A percentile compares a stretch with the other conserved stretches of the same genome.
Evolutionary conservation across 2,797 vertebrate species (phyloP).

Genomic region (Pipistrellus nathusii): DNA sequence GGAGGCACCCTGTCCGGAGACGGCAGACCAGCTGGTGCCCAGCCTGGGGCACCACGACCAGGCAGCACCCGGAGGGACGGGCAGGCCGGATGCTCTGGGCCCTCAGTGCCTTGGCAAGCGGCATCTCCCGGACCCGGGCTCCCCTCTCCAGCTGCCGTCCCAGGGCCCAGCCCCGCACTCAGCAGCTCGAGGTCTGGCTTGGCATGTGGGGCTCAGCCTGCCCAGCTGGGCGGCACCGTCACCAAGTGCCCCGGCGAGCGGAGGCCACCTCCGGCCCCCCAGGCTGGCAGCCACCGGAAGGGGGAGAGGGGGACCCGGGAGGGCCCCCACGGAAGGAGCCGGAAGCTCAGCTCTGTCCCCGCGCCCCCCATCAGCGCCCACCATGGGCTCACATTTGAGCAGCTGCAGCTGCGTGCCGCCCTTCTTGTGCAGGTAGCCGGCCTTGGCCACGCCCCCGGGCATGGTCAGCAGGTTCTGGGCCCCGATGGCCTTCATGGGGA

Average conservation of each 20-base stretch:
- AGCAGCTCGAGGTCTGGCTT: neutral
- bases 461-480: constrained; percentile 98
- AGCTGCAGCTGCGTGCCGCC: constrained; percentile 97
- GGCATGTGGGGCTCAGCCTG: neutral
- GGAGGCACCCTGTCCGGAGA: neutral
- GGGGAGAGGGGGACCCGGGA: neutral
- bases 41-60: neutral
- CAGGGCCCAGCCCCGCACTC: neutral
- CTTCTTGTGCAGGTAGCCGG: constrained; percentile 98
- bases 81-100: neutral
- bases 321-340: neutral
- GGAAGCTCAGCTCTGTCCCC: neutral
- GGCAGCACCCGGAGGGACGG: neutral
- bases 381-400: constrained; percentile 93
- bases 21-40: neutral
- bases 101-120: too few species aligned
- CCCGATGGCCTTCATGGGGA: constrained; percentile 98
- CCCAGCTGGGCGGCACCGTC: neutral
- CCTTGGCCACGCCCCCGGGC: constrained; percentile 94
- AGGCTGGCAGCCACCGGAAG: too few species aligned
- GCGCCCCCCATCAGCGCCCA: accelerated
- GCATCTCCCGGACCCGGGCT: neutral
- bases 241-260: neutral
- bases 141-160: neutral
- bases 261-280: neutral